Percentiles rank a stretch among this genome's conserved stretches.
phyloP scores from a whole-genome alignment of 2,113 vertebrate species.

The Phrynocephalus versicolor region DNA sequence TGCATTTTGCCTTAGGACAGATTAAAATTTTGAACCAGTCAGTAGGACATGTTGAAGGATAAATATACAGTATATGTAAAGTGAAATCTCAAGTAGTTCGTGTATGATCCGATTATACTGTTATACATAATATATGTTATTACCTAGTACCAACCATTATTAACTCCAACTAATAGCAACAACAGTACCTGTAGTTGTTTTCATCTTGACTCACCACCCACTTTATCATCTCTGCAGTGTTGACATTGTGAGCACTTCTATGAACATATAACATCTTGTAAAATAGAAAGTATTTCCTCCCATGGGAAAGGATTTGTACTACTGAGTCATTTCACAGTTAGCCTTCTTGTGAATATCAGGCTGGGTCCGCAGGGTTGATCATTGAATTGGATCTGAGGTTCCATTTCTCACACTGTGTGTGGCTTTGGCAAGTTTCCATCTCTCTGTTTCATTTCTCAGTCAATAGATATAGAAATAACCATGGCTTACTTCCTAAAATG shows the following conservation, averaged over 20 bases:
- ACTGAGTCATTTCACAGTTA: not conserved
- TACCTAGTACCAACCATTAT: slow-evolving; percentile 5
- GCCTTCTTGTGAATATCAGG: not conserved
- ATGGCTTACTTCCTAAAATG: not conserved
- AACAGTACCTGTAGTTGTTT: slow-evolving; percentile 7
- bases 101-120: not conserved
- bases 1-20: not conserved
- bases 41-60: not conserved
- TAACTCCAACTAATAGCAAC: slow-evolving; percentile 18
- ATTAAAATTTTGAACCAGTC: not conserved
- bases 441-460: not conserved
- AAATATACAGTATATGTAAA: not conserved
- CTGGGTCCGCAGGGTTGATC: not conserved
- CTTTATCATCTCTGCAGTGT: not conserved
- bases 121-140: not conserved
- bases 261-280: slow-evolving; percentile 1
- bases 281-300: not conserved
- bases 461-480: not conserved
- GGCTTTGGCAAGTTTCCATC: not conserved
- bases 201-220: not conserved
- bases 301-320: not conserved
- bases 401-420: not conserved
- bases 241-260: not conserved
- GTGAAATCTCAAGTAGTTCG: not conserved
- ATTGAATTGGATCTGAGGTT: not conserved